Evolutionary conservation across 2,113 vertebrate genomes (phyloP), one percentile per base, ranked within the genome.

Genomic region (Romanogobio albipinnatus): DNA sequence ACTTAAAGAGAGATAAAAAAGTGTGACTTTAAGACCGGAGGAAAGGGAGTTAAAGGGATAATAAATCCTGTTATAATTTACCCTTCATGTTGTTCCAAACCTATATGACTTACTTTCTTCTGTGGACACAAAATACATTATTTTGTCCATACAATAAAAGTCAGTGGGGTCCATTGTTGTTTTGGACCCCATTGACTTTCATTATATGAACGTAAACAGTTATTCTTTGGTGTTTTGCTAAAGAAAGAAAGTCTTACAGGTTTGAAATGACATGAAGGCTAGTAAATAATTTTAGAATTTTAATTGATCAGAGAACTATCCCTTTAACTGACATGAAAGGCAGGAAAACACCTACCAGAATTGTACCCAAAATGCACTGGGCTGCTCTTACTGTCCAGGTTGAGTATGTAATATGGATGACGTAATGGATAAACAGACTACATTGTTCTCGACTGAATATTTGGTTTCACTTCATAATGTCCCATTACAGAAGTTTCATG

Each of bases 251-350:
- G 64, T 1, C 15, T 36, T 68, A 68, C 29, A 68, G 7, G 29
- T 19, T 64, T 64, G 62, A 64, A 64, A 64, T 7, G 62, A 33
- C 62, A 64, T 33, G 29, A 64, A 29, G 62, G 61, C 2, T 6
- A 66, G 62, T 66, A 66, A 66, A 43, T 70, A 22, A 39, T 9
- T 33, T 39, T 15, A 11, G 9, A 2, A 43, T n/a, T 71, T n/a
- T n/a, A 1, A 22, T 43, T 45, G 1, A 71, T 45, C 36, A 71
- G 2, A 22, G 36, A n/a, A 43, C 8, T 71, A 43, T 45, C 19
- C 64, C 15, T 68, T 36, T 68, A 58, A 76, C 17, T 6, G 19
- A 78, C 11, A 56, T 70, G 17, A 70, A 70, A 82, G 71, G 13
- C 22, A 76, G 4, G 24, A 39, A 74, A 45, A 75, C 19, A 74